Base-by-base conservation (phyloP, 2,888 invertebrate genomes). In the Leuctra nigra region DNA sequence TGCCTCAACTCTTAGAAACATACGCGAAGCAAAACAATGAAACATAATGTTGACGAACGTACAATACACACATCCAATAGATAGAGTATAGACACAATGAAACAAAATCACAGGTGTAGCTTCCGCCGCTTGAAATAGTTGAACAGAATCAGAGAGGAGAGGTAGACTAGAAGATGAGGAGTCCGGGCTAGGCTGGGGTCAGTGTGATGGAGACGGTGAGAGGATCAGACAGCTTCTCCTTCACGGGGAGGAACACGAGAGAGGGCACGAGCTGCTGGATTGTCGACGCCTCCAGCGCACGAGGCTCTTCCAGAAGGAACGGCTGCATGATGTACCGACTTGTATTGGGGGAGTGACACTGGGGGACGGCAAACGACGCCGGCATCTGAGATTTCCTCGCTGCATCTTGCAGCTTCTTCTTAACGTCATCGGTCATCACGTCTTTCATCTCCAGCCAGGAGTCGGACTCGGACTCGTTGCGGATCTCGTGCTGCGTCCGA, bases 211-310 rank as follows among this genome's bases (percentile, higher is more conserved):
- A 91, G 68, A 92, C 87, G 66, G 91, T 91, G 67, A 93, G 81
- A 65, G 90, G 86, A 69, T 87, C 84, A 69, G 86, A 86, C 68
- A 93, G 83, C 73, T 89, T 84, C 71, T 90, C 86, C 65, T 87
- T 85, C 70, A 96, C 94, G 62, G 96, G 95, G 76, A 96, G 82
- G 77, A 92, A 93, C 73, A 96, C 91, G 67, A 95, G 81, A 67
- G 94, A 91, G 64, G 95, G 91, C 68, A 91, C 85, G 61, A 61
- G 56, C 24, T 48, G 47, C 22, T 56, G 52, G 25, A 57, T 54
- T 36, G 46, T 36, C 33, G 75, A 73, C 69, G 75, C 76, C 64
- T 75, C 75, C 64, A 75, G 74, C 66, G 76, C 72, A 65, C 76
- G 76, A 47, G 70, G 70, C 72, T 90, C 88, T 73, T 85, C 83